phyloP scores from a whole-genome alignment of 53 echinoderm and acorn worm genomes.

The Pentamera pediparva region DNA sequence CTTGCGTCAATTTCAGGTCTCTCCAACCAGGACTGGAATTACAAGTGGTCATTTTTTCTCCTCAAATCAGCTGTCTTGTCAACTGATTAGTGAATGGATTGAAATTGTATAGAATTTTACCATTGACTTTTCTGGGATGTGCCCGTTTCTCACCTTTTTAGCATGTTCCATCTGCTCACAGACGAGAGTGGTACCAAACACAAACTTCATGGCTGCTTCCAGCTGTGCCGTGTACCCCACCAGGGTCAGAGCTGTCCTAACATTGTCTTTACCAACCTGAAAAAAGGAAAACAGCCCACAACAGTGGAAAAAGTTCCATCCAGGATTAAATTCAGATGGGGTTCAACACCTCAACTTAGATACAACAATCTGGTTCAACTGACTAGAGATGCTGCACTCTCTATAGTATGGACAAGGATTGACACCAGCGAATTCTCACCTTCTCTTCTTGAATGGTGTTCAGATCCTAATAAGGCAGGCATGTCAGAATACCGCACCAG shows the following conservation, averaged over 20 bases:
- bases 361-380: too few relatives aligned
- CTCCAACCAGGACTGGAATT: too few relatives aligned
- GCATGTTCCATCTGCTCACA: conserved; percentile 91
- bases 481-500: too few relatives aligned
- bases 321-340: too few relatives aligned
- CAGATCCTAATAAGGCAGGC: too few relatives aligned
- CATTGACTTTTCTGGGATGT: neutral
- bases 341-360: too few relatives aligned
- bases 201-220: conserved; percentile 89
- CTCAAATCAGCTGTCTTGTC: neutral
- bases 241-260: conserved; percentile 80
- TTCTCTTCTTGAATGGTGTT: too few relatives aligned
- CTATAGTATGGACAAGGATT: too few relatives aligned
- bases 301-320: too few relatives aligned
- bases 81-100: neutral
- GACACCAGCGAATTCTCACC: too few relatives aligned
- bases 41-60: neutral
- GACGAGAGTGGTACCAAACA: conserved; percentile 83
- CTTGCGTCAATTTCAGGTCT: too few relatives aligned
- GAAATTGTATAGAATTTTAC: neutral
- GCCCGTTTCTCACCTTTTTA: conserved; percentile 73
- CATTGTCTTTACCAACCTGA: conserved; percentile 91
- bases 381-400: too few relatives aligned
- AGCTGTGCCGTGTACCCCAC: conserved; percentile 83
- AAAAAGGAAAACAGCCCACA: neutral